Conservation (phyloP, 2,797 vertebrate genomes). For the Coilia nasus region DNA sequence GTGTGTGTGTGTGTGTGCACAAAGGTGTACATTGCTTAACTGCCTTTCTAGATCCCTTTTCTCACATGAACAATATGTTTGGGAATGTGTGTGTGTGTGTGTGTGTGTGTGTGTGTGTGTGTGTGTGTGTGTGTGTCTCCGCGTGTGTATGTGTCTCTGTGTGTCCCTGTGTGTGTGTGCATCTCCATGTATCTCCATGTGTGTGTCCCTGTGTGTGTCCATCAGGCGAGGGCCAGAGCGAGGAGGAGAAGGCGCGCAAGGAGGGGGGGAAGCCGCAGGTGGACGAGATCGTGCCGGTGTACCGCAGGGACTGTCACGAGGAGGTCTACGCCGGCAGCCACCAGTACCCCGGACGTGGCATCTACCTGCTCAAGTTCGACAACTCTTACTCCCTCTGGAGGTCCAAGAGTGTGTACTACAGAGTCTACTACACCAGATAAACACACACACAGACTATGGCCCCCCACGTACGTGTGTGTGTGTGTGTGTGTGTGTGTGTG, state of each 20-base stretch:
- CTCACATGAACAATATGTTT: not conserved
- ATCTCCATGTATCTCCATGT: not conserved
- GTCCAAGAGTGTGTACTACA: constrained; percentile 99
- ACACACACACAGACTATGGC: constrained; percentile 62
- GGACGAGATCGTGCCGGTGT: constrained; percentile 99
- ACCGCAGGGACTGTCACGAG: constrained; percentile 98
- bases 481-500: constrained; percentile 51
- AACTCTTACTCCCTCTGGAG: constrained; percentile 99
- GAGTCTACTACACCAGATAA: constrained; percentile 99
- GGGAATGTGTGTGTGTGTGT: not conserved
- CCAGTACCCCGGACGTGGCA: constrained; percentile 96
- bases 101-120: not conserved
- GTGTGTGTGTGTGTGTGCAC: not conserved
- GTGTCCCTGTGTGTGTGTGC: not conserved
- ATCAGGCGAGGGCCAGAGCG: constrained; percentile 79
- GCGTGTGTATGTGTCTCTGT: not conserved
- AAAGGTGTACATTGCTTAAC: not conserved
- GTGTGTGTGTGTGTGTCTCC: not conserved
- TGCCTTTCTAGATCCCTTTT: not conserved
- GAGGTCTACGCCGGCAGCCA: constrained; percentile 99
- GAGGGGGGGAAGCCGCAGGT: constrained; percentile 91
- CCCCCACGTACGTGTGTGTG: constrained; percentile 34
- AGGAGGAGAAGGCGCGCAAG: constrained; percentile 94
- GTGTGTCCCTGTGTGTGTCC: not conserved
- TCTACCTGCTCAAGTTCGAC: constrained; percentile 99